These are phyloP conservation scores for Adoxophyes honmai DNA, from an alignment of 1,140 invertebrate species.

Conservation along the genomic window DNA sequence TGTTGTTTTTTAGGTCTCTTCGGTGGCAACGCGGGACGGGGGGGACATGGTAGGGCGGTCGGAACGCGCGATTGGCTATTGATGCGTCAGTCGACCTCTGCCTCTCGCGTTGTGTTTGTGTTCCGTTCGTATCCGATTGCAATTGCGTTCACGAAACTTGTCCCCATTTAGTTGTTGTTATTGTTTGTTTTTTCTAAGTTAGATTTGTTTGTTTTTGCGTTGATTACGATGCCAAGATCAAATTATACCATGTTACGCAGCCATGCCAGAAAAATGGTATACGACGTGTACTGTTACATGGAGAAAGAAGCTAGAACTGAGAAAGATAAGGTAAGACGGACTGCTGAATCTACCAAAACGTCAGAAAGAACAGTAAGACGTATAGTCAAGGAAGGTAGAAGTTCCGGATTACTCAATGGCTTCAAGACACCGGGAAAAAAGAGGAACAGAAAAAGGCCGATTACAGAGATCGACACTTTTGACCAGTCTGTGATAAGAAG, in stretches of 20 bases:
- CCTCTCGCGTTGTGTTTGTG: neutral
- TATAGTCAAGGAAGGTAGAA: conserved; percentile 20
- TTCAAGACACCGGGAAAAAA: conserved; percentile 29
- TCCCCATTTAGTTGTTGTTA: neutral
- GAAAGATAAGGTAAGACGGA: neutral
- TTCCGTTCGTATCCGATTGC: neutral
- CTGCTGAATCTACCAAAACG: conserved; percentile 24
- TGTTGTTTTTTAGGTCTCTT: no score
- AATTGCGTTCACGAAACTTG: neutral
- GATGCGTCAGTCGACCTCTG: neutral
- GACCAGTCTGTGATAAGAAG: conserved; percentile 24
- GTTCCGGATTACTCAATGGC: conserved; percentile 12
- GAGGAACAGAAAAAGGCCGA: conserved; percentile 16
- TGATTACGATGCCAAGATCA: conserved; percentile 6
- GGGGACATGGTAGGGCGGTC: neutral
- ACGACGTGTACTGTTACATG: conserved; percentile 28
- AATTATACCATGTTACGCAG: conserved; percentile 11
- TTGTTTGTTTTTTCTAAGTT: neutral
- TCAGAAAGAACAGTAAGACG: conserved; percentile 23
- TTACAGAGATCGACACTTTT: conserved; percentile 25
- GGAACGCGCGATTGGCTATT: neutral
- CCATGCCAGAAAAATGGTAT: conserved; percentile 29
- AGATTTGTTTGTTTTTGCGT: neutral
- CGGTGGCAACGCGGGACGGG: neutral
- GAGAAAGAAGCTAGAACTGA: conserved; percentile 16